Percentiles rank a stretch among this genome's conserved stretches.
phyloP scores from a whole-genome alignment of 2,113 vertebrate species.

The Heliornis fulica region DNA sequence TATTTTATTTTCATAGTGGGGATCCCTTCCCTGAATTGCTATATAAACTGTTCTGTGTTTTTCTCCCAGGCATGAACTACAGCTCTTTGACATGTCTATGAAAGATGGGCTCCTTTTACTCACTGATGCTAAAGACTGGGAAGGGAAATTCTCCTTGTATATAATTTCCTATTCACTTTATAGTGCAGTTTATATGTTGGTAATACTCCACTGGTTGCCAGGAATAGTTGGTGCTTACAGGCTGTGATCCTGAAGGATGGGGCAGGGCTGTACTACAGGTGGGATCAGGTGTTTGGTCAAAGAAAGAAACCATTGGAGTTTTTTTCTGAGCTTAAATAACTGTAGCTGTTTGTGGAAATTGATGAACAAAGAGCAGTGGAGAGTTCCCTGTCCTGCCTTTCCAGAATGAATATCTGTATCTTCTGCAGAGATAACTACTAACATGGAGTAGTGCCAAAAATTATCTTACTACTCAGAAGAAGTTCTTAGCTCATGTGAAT shows the following conservation, averaged over 20 bases:
- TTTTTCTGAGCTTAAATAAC: background rate
- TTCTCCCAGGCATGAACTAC: background rate
- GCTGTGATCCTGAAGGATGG: background rate
- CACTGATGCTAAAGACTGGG: background rate
- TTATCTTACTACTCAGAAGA: background rate
- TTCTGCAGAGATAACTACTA: background rate
- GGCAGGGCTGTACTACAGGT: background rate
- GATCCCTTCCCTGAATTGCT: background rate
- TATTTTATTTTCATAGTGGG: background rate
- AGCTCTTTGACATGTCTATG: background rate
- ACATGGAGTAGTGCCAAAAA: background rate
- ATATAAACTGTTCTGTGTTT: background rate
- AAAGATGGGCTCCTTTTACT: background rate
- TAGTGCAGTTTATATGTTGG: background rate
- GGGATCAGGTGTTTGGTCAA: background rate
- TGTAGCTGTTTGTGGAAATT: background rate
- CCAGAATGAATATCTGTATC: background rate
- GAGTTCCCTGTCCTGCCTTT: background rate
- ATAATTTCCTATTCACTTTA: background rate
- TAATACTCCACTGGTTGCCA: background rate
- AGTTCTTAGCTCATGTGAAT: background rate
- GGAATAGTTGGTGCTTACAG: background rate
- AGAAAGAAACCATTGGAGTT: background rate
- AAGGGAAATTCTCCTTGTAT: background rate
- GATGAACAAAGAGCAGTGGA: background rate